These are phyloP conservation scores for Tribolium freemani DNA, from an alignment of 2,888 invertebrate genomes.

Conservation along the genomic window DNA sequence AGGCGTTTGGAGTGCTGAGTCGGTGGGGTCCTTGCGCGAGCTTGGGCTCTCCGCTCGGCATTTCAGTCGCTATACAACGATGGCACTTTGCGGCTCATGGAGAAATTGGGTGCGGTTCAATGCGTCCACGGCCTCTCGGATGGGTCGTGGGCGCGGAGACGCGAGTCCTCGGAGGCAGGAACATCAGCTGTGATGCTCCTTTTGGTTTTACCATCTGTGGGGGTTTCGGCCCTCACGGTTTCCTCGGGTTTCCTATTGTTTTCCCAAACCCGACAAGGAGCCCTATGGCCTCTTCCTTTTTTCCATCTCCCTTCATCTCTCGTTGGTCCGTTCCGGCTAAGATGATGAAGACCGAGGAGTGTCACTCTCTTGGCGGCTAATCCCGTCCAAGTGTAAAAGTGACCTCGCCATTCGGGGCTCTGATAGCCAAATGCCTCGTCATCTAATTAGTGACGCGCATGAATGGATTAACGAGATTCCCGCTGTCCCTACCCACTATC, in stretches of 20 bases:
- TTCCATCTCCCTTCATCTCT: neutral
- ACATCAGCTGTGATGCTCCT: neutral
- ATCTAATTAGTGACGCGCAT: too few species aligned
- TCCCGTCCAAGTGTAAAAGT: too few species aligned
- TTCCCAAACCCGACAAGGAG: neutral
- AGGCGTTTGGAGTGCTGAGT: slow-evolving; percentile 1
- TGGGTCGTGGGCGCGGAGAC: neutral
- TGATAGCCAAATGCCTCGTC: too few species aligned
- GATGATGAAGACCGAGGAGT: neutral
- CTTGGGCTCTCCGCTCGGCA: neutral
- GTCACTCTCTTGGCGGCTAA: neutral
- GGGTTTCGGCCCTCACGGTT: neutral
- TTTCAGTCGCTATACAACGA: neutral
- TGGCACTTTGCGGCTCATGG: neutral
- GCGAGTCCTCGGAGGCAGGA: neutral
- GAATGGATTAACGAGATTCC: too few species aligned
- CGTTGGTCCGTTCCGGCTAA: neutral
- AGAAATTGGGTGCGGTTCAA: neutral
- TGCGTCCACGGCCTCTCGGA: slow-evolving; percentile 1
- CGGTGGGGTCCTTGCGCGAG: neutral
- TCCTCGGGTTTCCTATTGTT: slow-evolving; percentile 1
- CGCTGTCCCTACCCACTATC: too few species aligned
- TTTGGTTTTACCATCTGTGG: neutral
- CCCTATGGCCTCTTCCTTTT: neutral
- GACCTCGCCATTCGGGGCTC: too few species aligned